Evolutionary conservation across 2,888 invertebrate genomes (phyloP).

Genomic region (Ariolimax columbianus): DNA sequence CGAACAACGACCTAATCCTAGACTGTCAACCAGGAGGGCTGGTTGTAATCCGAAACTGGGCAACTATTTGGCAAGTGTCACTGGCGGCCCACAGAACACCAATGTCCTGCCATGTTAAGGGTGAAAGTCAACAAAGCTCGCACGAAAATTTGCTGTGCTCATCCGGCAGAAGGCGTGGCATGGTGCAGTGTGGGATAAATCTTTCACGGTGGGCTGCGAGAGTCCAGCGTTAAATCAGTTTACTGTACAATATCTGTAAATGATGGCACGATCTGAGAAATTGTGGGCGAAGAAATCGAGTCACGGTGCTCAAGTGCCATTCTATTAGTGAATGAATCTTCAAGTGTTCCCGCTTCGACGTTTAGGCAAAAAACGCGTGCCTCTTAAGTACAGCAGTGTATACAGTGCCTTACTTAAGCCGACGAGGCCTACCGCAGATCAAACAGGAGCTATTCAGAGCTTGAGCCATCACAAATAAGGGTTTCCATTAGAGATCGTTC

Average conservation of each 20-base stretch:
- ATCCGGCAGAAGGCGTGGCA: slow-evolving; percentile 37
- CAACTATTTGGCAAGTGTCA: slow-evolving; percentile 52
- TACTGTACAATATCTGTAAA: slow-evolving; percentile 44
- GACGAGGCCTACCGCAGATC: slow-evolving; percentile 9
- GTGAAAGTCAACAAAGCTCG: slow-evolving; percentile 10
- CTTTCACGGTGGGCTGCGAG: slow-evolving; percentile 7
- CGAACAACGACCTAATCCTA: neutral
- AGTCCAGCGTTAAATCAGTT: slow-evolving; percentile 38
- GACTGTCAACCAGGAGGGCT: slow-evolving; percentile 23
- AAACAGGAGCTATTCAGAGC: slow-evolving; percentile 24
- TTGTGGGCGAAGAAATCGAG: neutral
- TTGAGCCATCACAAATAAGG: slow-evolving; percentile 21
- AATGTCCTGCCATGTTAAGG: slow-evolving; percentile 31
- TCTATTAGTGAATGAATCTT: slow-evolving; percentile 49
- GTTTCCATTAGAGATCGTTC: slow-evolving; percentile 19
- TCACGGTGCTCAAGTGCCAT: slow-evolving; percentile 41
- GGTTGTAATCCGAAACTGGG: slow-evolving; percentile 39
- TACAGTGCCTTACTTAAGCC: slow-evolving; percentile 28
- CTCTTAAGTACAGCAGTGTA: slow-evolving; percentile 25
- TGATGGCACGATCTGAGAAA: slow-evolving; percentile 34
- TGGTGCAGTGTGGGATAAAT: neutral
- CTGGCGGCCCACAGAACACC: slow-evolving; percentile 29
- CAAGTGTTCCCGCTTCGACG: slow-evolving; percentile 29
- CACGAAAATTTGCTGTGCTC: neutral
- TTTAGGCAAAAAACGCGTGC: slow-evolving; percentile 33